Conservation (phyloP, 2,113 vertebrate species). For the Triplophysa rosa region DNA sequence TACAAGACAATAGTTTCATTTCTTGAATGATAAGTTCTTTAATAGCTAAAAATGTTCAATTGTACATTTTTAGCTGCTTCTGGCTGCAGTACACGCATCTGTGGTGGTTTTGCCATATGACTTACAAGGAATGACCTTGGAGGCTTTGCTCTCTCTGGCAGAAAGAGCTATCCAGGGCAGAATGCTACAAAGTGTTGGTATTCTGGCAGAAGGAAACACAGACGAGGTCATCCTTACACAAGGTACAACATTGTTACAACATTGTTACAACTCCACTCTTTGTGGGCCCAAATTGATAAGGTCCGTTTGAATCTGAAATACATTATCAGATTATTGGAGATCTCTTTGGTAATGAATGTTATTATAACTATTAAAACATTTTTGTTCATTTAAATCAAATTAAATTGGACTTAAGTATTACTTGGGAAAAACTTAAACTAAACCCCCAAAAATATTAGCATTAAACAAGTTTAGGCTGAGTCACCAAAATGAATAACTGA, state of each 20-base stretch:
- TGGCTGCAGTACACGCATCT: constrained; percentile 69
- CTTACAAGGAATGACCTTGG: constrained; percentile 70
- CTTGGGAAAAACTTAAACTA: too few relatives aligned
- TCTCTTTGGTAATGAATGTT: too few relatives aligned
- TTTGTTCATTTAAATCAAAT: too few relatives aligned
- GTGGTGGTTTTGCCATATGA: constrained; percentile 78
- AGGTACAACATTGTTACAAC: constrained; percentile 61
- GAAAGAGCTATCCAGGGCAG: constrained; percentile 70
- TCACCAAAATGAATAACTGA: too few relatives aligned
- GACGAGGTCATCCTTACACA: constrained; percentile 76
- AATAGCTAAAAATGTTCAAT: neutral
- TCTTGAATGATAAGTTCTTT: neutral
- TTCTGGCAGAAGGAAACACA: constrained; percentile 78
- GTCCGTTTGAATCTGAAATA: neutral
- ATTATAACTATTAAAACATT: too few relatives aligned
- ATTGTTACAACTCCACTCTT: too few relatives aligned
- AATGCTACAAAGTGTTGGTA: constrained; percentile 74
- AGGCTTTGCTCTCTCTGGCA: constrained; percentile 71
- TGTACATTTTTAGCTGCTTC: constrained; percentile 71
- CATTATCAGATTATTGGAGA: too few relatives aligned
- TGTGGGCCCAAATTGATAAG: neutral
- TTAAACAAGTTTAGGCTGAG: too few relatives aligned
- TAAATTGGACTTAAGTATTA: too few relatives aligned
- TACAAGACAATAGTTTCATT: neutral
- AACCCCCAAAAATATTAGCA: too few relatives aligned